These are phyloP conservation scores for Chaenocephalus aceratus DNA, from an alignment of 2,113 vertebrate species.

Conservation along the genomic window DNA sequence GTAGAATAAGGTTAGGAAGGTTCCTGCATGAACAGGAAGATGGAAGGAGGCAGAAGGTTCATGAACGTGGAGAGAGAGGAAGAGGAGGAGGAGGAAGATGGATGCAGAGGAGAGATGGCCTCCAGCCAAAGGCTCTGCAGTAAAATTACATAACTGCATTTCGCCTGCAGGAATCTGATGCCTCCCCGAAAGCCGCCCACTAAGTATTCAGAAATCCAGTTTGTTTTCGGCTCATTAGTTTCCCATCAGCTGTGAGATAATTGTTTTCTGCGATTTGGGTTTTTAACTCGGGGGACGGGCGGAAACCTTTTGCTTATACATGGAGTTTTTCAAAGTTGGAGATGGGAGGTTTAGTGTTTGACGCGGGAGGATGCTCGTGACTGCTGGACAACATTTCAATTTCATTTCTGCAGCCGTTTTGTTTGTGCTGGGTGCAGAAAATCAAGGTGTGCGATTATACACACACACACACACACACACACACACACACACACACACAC, in stretches of 20 bases:
- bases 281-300: background rate
- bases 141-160: constrained; percentile 72
- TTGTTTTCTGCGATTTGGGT: background rate
- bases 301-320: constrained; percentile 1
- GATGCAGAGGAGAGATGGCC: constrained; percentile 73
- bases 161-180: constrained; percentile 63
- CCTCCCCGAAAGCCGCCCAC: constrained; percentile 14
- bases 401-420: background rate
- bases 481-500: too few species aligned
- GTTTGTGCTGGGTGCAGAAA: background rate
- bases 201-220: constrained; percentile 9
- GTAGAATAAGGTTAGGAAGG: constrained; percentile 13
- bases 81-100: constrained; percentile 55
- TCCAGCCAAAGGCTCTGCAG: constrained; percentile 78
- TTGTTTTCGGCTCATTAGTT: constrained; percentile 28
- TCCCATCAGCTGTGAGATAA: constrained; percentile 14
- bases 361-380: background rate
- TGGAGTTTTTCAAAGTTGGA: too few species aligned
- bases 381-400: background rate
- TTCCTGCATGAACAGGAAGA: constrained; percentile 26
- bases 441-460: background rate
- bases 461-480: too few species aligned
- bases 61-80: constrained; percentile 17
- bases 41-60: constrained; percentile 22
- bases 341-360: background rate